A percentile compares a stretch with the other conserved stretches of the same genome.
Conservation (phyloP, 2,113 vertebrate species). For the Syrmaticus mikado region DNA sequence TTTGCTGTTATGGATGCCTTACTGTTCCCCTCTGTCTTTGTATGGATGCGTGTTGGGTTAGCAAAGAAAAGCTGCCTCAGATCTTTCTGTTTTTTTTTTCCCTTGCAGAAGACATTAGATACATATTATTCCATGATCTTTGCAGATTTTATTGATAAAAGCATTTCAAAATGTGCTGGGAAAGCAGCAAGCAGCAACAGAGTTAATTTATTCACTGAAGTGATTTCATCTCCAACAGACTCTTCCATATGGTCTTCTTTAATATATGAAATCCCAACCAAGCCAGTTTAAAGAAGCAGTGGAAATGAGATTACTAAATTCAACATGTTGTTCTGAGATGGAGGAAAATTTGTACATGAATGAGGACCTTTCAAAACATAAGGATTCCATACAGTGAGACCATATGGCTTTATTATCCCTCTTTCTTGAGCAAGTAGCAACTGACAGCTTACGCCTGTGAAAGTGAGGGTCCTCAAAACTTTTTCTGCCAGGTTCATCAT, state of each 20-base stretch:
- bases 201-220: background rate
- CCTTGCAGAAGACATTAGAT: background rate
- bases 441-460: background rate
- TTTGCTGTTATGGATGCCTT: background rate
- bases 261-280: background rate
- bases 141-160: background rate
- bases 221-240: background rate
- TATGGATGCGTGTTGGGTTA: background rate
- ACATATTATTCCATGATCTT: background rate
- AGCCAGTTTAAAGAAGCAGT: background rate
- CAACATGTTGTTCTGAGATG: rapidly evolving
- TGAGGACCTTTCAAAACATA: background rate
- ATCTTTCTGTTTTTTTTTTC: background rate
- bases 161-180: background rate
- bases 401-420: background rate
- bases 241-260: background rate
- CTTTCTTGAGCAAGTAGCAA: background rate
- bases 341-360: background rate
- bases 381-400: background rate
- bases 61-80: background rate
- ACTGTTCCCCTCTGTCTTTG: background rate
- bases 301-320: background rate
- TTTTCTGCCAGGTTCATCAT: background rate
- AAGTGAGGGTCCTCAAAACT: background rate
- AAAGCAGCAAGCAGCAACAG: background rate